Base-by-base conservation (phyloP, 2,888 invertebrate species). In the Tachystola acroxantha region DNA sequence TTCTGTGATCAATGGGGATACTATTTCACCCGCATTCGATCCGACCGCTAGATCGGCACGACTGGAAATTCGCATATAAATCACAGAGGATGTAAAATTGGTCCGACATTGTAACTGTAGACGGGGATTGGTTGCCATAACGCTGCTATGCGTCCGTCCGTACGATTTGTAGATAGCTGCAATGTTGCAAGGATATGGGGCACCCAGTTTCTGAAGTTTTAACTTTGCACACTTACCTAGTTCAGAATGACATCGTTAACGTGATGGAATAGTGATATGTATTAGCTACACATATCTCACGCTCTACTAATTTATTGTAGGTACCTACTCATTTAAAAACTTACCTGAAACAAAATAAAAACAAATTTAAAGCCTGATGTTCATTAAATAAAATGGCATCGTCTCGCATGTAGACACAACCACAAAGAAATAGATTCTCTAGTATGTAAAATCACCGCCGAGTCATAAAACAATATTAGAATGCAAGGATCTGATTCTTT, bases 101-200 rank as follows among this genome's bases (percentile, higher is more conserved):
- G 42, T 50, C 51, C 48, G 51, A 58, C 64, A 58, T 50, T 57
- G 59, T 50, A 53, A 54, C 52, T 47, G 35, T 13, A 14, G n/a
- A 28, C 28, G 40, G 35, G 37, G 39, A 45, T 45, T 43, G 47
- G 37, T 39, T 41, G 41, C 38, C 32, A 40, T 45, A 39, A n/a
- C 30, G 13, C n/a, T n/a, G 37, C 27, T n/a, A n/a, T n/a, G n/a
- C n/a, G n/a, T n/a, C n/a, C n/a, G 36, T 7, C 20, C 20, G 31
- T 32, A 11, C 20, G 20, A 19, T 10, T 29, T n/a, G n/a, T n/a
- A n/a, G 5, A n/a, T 27, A 10, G 14, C 16, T 14, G 14, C 38
- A 37, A 43, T 37, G 34, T 36, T 29, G 32, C 25, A 32, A 13
- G 28, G 29, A 29, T 40, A 32, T 27, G 12, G 10, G 27, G 12